These are phyloP conservation scores for Trichogramma evanescens DNA, from an alignment of 2,888 invertebrate genomes.

Conservation along the genomic window DNA sequence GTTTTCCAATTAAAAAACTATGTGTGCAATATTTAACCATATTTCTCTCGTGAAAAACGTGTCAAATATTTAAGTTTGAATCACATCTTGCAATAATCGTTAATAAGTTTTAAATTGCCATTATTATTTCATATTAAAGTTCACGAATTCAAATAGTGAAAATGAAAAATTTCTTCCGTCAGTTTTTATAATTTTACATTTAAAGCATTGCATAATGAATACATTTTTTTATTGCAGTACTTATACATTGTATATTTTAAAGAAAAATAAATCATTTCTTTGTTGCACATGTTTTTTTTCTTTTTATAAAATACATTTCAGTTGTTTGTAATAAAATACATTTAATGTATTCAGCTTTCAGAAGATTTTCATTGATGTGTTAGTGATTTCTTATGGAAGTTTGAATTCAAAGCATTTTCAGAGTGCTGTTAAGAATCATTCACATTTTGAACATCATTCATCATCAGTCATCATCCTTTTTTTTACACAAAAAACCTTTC, in stretches of 20 bases:
- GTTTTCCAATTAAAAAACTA: too few species aligned
- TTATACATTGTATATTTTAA: conserved; percentile 13
- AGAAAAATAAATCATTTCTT: conserved; percentile 20
- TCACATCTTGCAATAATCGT: too few species aligned
- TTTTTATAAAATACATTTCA: conserved; percentile 10
- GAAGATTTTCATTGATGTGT: not conserved
- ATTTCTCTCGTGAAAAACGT: too few species aligned
- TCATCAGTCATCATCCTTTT: not conserved
- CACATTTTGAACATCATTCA: not conserved
- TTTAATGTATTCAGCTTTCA: conserved; percentile 1
- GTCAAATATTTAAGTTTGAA: too few species aligned
- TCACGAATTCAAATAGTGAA: not conserved
- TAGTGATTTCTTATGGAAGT: too few species aligned
- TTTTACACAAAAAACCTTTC: conserved; percentile 13
- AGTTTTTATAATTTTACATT: not conserved
- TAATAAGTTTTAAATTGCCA: conserved; percentile 1
- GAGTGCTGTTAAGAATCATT: not conserved
- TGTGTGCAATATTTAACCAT: too few species aligned
- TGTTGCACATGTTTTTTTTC: conserved; percentile 16
- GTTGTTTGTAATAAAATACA: conserved; percentile 1
- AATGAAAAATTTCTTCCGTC: not conserved
- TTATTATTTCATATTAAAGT: conserved; percentile 14
- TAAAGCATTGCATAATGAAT: not conserved
- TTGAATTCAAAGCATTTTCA: too few species aligned
- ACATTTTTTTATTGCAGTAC: not conserved